Conservation (phyloP, 2,888 invertebrate species). For the Drosophila peninsularis region DNA sequence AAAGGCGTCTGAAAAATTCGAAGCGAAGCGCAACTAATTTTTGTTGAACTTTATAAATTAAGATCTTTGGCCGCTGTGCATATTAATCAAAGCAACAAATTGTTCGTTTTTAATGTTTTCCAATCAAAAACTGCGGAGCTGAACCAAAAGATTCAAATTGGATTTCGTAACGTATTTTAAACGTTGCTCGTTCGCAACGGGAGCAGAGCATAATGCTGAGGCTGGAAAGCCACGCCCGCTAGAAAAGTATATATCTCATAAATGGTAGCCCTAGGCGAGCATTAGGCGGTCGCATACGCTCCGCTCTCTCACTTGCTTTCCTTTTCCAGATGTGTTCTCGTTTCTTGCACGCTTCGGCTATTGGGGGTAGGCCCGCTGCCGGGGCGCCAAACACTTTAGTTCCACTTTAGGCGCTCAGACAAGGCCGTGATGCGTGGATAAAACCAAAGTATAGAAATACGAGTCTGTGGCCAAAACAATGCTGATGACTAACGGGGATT, state of each 20-base stretch:
- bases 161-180: constrained; percentile 10
- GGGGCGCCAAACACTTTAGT: constrained; percentile 70
- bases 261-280: too few relatives aligned
- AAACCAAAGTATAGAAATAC: constrained; percentile 5
- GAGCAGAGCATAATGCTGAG: neutral
- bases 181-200: neutral
- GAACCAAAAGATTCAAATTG: constrained; percentile 30
- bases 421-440: constrained; percentile 49
- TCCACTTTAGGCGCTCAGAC: constrained; percentile 56
- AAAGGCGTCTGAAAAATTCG: neutral
- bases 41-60: constrained; percentile 52
- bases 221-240: neutral
- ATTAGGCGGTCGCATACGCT: neutral
- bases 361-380: constrained; percentile 19
- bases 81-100: constrained; percentile 57
- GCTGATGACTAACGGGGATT: constrained; percentile 68
- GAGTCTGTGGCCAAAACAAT: constrained; percentile 6
- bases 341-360: constrained; percentile 12
- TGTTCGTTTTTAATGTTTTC: constrained; percentile 34
- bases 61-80: constrained; percentile 50
- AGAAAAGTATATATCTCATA: neutral
- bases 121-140: constrained; percentile 26
- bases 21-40: constrained; percentile 47
- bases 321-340: constrained; percentile 14
- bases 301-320: constrained; percentile 4